Evolutionary conservation across 2,113 vertebrate species (phyloP), one percentile per base, ranked within the genome.

Genomic region (Pelvicachromis taeniatus): DNA sequence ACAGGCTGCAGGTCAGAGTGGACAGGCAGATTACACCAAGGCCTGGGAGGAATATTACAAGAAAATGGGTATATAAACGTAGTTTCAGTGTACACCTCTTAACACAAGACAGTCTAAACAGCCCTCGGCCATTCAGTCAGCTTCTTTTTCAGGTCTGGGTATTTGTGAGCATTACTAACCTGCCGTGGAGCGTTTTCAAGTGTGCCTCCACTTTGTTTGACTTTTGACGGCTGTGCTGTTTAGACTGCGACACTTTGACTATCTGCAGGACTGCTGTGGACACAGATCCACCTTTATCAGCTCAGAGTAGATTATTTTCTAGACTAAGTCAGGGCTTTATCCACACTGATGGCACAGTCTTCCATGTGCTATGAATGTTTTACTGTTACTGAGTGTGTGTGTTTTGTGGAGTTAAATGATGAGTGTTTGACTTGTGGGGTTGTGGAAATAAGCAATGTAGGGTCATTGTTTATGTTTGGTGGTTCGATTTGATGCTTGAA

Each of bases 21-120:
- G 97, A 94, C 98, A 99, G 94, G 97, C 99, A 96, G 98, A 99
- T 97, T 99, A 99, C 95, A 98, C 98, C 93, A 98, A 99, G 97
- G 98, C 99, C 93, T 99, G 98, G 98, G 98, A 99, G 94, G 99
- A 99, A 86, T 99, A 99, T 97, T 99, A 99, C 97, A 98, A 99
- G 96, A 99, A 99, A 98, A 98, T 97, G 97, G 98, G 98, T 99
- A 98, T 80, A 95, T 92, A 92, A 94, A 88, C 88, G 87, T 95
- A 96, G 95, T 91, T 93, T 92, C 91, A 93, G 95, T 93, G 92
- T 94, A 87, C 89, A 93, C 85, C 80, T 91, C 87, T 89, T 88
- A 82, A 92, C 88, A 93, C 92, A 84, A 91, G 89, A n/a, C 92
- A 94, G 94, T 91, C 90, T 95, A 94, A 95, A 94, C 93, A 94